Base-by-base conservation (phyloP, 1,140 invertebrate species). In the Bombus breviceps region DNA sequence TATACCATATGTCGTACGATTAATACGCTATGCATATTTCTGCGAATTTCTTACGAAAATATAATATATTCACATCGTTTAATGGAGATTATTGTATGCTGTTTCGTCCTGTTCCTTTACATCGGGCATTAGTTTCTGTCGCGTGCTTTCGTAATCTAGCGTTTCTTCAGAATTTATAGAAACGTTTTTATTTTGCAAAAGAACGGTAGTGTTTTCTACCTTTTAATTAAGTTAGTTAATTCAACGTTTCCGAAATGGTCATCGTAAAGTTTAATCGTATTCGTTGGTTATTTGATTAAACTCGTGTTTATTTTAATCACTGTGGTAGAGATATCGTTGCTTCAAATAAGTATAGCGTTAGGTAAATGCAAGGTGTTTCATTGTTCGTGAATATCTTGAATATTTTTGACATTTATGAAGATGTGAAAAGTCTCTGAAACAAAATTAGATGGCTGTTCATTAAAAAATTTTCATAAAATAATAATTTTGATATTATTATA, bases 11-110 rank as follows among this genome's bases (percentile, higher is more conserved):
- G 80, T 82, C 75, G 34, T 88, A 90, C 64, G 76, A 92, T 86
- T 86, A 83, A 53, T 88, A 81, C 57, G 57, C 83, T 83, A 86
- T 88, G 83, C 76, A 89, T 90, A 91, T 86, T 88, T 85, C 87
- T 91, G 88, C 85, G 90, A 82, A 90, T 93, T 94, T 93, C 93
- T 93, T 94, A 93, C 92, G 84, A 87, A 91, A 92, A 92, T 88
- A 91, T 84, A 84, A 84, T 84, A 85, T 85, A 85, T 85, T 85
- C 83, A 85, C 78, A 85, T 85, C 83, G 69, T 80, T 80, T 85
- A 79, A 85, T 37, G 57, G n/a, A 64, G 57, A 64, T 78, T 64
- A 66, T 78, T 78, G 28, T 78, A 78, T 32, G 37, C 59, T 59
- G 57, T 37, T 78, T 72, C 37, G 57, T 59, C 53, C 57, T 57